Conservation (phyloP, 2,888 invertebrate species). For the Ochropleura plecta region DNA sequence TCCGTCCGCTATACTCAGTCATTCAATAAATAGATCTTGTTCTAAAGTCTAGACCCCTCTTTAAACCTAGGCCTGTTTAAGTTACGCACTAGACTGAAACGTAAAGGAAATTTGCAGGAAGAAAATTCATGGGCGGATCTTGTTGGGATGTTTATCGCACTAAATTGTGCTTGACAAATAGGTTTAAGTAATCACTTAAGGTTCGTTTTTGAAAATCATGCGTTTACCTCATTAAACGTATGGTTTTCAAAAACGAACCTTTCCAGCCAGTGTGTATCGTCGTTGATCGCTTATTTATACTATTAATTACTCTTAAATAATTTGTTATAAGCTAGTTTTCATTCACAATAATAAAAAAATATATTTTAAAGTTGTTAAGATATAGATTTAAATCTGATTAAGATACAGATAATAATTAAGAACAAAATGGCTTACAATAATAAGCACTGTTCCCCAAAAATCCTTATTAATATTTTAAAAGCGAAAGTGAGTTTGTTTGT, state of each 20-base stretch:
- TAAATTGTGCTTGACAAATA: slow-evolving; percentile 14
- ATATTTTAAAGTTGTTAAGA: no score
- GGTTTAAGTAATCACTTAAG: not conserved
- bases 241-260: no score
- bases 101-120: not conserved
- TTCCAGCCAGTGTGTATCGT: not conserved
- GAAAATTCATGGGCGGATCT: slow-evolving; percentile 4
- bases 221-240: no score
- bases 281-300: not conserved
- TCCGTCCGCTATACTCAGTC: slow-evolving; percentile 19
- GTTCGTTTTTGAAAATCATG: not conserved
- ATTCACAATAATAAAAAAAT: not conserved
- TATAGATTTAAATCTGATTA: no score
- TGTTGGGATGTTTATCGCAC: not conserved
- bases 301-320: not conserved
- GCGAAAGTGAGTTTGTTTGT: no score
- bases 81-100: slow-evolving; percentile 27
- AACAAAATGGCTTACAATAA: no score
- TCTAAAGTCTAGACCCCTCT: slow-evolving; percentile 2
- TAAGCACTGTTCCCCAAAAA: not conserved
- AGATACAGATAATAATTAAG: no score
- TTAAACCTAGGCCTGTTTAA: slow-evolving; percentile 14
- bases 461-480: no score
- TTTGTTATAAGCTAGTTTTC: not conserved
- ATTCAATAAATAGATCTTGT: slow-evolving; percentile 37